Evolutionary conservation across 2,888 invertebrate genomes (phyloP).

Genomic region (Conistra vaccinii): DNA sequence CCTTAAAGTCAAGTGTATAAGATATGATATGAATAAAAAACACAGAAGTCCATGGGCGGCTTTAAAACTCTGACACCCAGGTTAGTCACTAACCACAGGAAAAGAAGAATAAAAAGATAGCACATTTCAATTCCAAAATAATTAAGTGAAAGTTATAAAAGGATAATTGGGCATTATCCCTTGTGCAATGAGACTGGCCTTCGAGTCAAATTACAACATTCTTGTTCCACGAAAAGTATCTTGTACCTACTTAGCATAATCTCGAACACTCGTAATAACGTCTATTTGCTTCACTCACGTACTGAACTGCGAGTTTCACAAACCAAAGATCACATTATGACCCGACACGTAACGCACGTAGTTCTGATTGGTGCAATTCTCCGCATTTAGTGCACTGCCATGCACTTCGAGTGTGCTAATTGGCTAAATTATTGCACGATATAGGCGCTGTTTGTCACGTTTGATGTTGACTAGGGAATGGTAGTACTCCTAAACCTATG

Average conservation of each 20-base stretch:
- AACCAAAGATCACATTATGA: slow-evolving; percentile 38
- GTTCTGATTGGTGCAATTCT: slow-evolving; percentile 38
- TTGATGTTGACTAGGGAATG: neutral
- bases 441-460: neutral
- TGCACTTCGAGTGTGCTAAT: slow-evolving; percentile 30
- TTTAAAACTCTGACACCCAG: no score
- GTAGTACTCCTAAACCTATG: neutral
- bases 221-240: neutral
- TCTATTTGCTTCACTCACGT: slow-evolving; percentile 6
- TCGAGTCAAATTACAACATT: neutral
- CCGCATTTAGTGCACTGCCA: slow-evolving; percentile 24
- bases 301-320: slow-evolving; percentile 4
- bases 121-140: neutral
- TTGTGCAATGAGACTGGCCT: neutral
- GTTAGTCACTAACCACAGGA: no score
- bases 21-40: no score
- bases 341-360: slow-evolving; percentile 41
- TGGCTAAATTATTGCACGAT: slow-evolving; percentile 38
- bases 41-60: no score
- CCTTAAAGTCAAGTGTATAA: no score
- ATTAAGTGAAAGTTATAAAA: neutral
- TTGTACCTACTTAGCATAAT: neutral
- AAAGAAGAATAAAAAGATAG: no score
- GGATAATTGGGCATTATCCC: neutral
- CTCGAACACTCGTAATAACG: neutral